A percentile compares a stretch with the other conserved stretches of the same genome.
These are phyloP conservation scores for Cenopis cana DNA, from an alignment of 2,888 invertebrate genomes.

Conservation along the genomic window DNA sequence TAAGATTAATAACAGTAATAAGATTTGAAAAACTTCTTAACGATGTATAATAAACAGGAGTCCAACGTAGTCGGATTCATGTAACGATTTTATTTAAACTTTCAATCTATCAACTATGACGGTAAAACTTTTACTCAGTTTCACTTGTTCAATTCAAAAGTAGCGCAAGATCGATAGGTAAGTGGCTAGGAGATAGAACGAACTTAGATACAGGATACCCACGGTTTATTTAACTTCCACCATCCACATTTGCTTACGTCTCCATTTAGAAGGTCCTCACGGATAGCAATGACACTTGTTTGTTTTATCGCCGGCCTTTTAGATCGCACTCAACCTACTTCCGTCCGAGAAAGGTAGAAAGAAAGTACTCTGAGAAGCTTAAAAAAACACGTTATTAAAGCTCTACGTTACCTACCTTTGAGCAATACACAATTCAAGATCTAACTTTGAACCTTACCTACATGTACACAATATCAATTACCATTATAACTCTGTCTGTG, in stretches of 20 bases:
- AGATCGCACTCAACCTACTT: conserved; percentile 62
- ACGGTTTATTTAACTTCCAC: conserved; percentile 74
- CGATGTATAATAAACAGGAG: not conserved
- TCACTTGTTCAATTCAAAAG: conserved; percentile 61
- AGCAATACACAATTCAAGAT: conserved; percentile 25
- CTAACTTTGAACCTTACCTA: not conserved
- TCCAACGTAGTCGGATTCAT: not conserved
- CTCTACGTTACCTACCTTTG: conserved; percentile 25
- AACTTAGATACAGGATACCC: conserved; percentile 65
- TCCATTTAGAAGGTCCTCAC: conserved; percentile 62
- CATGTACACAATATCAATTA: not conserved
- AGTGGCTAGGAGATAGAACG: conserved; percentile 59
- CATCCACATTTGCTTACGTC: conserved; percentile 74
- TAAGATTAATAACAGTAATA: not conserved
- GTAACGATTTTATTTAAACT: conserved; percentile 20
- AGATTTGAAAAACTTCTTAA: not conserved
- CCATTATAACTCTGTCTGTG: too few relatives aligned
- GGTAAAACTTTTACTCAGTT: conserved; percentile 54
- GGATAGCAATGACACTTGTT: conserved; percentile 70
- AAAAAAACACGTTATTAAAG: conserved; percentile 44
- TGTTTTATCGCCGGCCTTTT: conserved; percentile 71
- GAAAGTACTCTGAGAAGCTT: conserved; percentile 44
- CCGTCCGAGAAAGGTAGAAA: conserved; percentile 45
- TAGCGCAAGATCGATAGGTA: conserved; percentile 60
- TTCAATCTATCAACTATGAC: conserved; percentile 45